phyloP scores from a whole-genome alignment of 2,888 invertebrate species.

The Chelonus formosanus region DNA sequence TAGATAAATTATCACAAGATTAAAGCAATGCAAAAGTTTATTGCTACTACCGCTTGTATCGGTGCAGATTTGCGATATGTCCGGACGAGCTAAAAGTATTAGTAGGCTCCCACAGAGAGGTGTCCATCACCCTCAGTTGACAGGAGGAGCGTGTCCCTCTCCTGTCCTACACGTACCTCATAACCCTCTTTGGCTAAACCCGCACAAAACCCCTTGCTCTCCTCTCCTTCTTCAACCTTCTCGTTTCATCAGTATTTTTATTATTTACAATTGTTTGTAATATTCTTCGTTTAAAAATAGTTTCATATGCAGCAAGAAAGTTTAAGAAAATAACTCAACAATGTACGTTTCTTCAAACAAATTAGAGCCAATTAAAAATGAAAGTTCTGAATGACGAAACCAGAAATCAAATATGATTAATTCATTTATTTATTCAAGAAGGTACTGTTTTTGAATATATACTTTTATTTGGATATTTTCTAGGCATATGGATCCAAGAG shows the following conservation, averaged over 20 bases:
- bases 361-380: no score
- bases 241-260: constrained; percentile 20
- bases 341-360: no score
- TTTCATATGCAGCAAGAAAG: no score
- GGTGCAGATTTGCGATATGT: constrained; percentile 19
- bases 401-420: no score
- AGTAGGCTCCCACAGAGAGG: constrained; percentile 61
- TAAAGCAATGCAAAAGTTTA: constrained; percentile 25
- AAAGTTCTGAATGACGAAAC: no score
- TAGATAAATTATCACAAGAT: constrained; percentile 1
- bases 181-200: constrained; percentile 33
- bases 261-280: constrained; percentile 12
- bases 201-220: constrained; percentile 32
- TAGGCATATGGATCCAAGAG: no score
- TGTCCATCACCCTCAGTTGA: constrained; percentile 63
- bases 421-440: no score
- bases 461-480: no score
- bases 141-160: constrained; percentile 59
- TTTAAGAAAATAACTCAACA: no score
- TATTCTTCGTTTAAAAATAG: not conserved
- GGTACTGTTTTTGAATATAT: no score
- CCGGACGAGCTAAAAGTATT: constrained; percentile 34
- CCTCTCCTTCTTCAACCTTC: constrained; percentile 31
- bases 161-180: constrained; percentile 31
- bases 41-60: constrained; percentile 31